Base-by-base conservation (phyloP, 2,797 vertebrate genomes). In the Myotis vivesi region DNA sequence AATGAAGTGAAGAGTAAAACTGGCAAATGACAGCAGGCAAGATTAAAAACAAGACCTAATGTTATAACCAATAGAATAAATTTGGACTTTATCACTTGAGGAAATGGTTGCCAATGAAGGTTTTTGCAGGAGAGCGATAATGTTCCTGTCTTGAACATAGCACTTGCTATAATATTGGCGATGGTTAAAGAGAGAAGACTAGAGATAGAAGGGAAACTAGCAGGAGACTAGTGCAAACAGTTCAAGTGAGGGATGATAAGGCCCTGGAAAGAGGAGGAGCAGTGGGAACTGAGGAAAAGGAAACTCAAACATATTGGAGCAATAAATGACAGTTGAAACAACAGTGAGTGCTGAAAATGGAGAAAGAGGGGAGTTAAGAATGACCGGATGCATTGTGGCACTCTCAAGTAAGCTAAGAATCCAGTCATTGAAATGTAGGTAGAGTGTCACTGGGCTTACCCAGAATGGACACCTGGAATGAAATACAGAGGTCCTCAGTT, bases 31-130 rank as follows among this genome's bases (percentile, higher is more conserved):
- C 5, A 44, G 71, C 38, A 55, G 75, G 28, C 46, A 38, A 62
- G 49, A 68, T 44, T 44, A 76, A 84, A 94, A 89, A 51, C 41
- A 12, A 49, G 46, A 44, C 16, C 41, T 55, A 55, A 2, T 2
- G 46, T 68, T 55, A 16, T 57, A 76, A 68, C 80, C 57, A 49
- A 62, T 2, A 15, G 12, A 69, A 87, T 38, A 89, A 53, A 57
- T 51, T 20, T 89, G 69, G 68, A 77, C 80, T 86, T 88, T 83
- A 77, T 55, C 44, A 20, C 86, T 62, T 51, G 41, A 46, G 46
- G 17, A 49, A 92, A 68, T 23, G 79, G 68, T 36, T 71, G 81
- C 15, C 82, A 72, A 0, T 38, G 44, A 81, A 57, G n/a, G 46
- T 6, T 57, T 84, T 1, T 66, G 44, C n/a, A 51, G 25, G 19